Conservation (phyloP, 2,113 vertebrate genomes). For the Oncorhynchus tshawytscha region DNA sequence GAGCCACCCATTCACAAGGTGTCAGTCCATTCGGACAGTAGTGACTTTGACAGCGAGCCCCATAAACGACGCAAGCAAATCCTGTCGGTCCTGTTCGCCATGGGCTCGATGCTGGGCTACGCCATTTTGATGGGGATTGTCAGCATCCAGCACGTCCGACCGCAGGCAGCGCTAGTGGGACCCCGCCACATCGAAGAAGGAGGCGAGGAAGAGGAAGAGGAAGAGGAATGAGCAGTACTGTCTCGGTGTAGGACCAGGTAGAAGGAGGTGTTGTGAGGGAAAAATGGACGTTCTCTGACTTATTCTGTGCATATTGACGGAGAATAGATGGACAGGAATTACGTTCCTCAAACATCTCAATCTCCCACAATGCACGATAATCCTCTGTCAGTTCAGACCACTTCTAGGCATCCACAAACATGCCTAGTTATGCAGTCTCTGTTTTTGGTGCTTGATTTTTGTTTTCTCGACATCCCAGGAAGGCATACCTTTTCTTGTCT, state of each 20-base stretch:
- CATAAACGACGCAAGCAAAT: conserved; percentile 85
- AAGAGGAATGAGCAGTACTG: neutral
- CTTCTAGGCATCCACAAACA: neutral
- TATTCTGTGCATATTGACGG: neutral
- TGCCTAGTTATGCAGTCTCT: neutral
- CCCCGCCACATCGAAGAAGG: conserved; percentile 3
- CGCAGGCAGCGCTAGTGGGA: conserved; percentile 50
- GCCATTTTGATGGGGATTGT: conserved; percentile 88
- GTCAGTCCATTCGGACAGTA: conserved; percentile 32
- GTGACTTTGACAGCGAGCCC: conserved; percentile 81
- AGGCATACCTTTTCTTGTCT: conserved; percentile 13
- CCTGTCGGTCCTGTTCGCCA: conserved; percentile 83
- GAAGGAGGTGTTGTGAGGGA: neutral
- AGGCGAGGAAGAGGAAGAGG: conserved; percentile 47
- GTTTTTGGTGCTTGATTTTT: neutral
- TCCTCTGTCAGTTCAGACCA: neutral
- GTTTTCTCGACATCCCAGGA: conserved; percentile 4
- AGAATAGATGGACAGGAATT: neutral
- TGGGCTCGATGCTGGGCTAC: conserved; percentile 89
- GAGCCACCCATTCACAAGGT: conserved; percentile 52
- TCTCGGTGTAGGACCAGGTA: neutral
- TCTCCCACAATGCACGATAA: neutral
- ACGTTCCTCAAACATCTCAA: neutral
- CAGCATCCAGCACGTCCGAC: conserved; percentile 77
- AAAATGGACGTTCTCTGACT: neutral